Conservation (phyloP, 2,888 invertebrate species). For the Byasa hedistus region DNA sequence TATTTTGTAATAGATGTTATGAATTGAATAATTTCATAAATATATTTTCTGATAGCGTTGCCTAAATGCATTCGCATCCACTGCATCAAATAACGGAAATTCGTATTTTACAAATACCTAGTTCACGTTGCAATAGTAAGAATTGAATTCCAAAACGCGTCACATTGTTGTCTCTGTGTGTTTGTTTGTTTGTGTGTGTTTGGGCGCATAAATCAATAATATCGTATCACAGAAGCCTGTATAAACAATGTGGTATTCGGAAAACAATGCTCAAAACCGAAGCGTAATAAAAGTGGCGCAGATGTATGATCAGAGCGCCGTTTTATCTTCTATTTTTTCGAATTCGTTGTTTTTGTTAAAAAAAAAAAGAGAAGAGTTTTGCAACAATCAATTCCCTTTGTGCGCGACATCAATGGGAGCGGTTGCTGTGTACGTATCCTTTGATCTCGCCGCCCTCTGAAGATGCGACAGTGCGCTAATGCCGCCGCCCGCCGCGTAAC, state of each 20-base stretch:
- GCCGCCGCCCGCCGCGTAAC: constrained; percentile 58
- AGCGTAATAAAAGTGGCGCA: constrained; percentile 48
- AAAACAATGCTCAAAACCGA: constrained; percentile 33
- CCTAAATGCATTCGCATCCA: too few species aligned
- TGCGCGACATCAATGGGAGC: constrained; percentile 78
- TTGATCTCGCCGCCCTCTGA: constrained; percentile 79
- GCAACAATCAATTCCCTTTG: constrained; percentile 80
- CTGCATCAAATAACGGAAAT: too few species aligned
- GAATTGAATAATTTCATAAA: too few species aligned
- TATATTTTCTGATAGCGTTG: too few species aligned
- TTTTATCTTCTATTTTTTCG: constrained; percentile 44
- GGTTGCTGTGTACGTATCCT: constrained; percentile 78
- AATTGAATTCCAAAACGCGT: too few species aligned
- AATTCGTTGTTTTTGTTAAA: constrained; percentile 45
- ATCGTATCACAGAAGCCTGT: constrained; percentile 6
- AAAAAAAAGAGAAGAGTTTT: constrained; percentile 76
- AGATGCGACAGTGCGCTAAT: constrained; percentile 78
- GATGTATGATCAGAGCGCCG: constrained; percentile 68
- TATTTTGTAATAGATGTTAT: too few species aligned
- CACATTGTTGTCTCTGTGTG: neutral
- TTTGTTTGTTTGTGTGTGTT: neutral
- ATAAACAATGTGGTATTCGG: constrained; percentile 23
- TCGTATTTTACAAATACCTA: too few species aligned
- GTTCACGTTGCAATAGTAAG: too few species aligned
- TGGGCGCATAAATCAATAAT: constrained; percentile 13